phyloP scores from a whole-genome alignment of 2,888 invertebrate genomes.

The Thecophora atra region DNA sequence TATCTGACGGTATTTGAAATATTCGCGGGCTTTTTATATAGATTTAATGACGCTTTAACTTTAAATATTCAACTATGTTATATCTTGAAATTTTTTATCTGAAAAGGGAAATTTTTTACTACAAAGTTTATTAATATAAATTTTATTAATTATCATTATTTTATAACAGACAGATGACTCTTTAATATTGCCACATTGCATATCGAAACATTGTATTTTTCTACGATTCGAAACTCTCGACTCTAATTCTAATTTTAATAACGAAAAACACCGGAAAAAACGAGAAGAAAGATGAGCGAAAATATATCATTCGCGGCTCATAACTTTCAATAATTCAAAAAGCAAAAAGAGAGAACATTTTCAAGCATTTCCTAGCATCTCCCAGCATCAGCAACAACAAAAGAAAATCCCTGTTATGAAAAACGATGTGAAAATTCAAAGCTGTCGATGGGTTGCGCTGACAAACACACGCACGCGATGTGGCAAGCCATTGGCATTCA shows the following conservation, averaged over 20 bases:
- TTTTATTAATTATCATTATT: too few relatives aligned
- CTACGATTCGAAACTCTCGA: too few relatives aligned
- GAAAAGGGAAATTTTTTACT: too few relatives aligned
- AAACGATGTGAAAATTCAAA: constrained; percentile 38
- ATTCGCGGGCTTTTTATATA: too few relatives aligned
- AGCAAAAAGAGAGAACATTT: background rate
- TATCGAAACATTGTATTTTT: too few relatives aligned
- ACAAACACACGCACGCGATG: background rate
- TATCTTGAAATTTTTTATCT: too few relatives aligned
- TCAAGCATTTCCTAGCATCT: background rate
- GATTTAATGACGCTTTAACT: too few relatives aligned
- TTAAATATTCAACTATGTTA: too few relatives aligned
- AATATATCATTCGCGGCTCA: constrained; percentile 34
- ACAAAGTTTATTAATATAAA: too few relatives aligned
- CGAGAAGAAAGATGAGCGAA: background rate
- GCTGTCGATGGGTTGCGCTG: constrained; percentile 34
- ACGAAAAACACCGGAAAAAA: background rate
- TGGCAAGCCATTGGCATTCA: constrained; percentile 20
- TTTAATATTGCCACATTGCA: too few relatives aligned
- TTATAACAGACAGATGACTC: too few relatives aligned
- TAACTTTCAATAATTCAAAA: constrained; percentile 29
- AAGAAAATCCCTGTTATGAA: constrained; percentile 34
- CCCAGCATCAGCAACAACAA: background rate
- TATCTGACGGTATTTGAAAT: too few relatives aligned
- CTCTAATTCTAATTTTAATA: background rate